Conservation (phyloP, 2,113 vertebrate species). For the Cyanoliseus patagonus region DNA sequence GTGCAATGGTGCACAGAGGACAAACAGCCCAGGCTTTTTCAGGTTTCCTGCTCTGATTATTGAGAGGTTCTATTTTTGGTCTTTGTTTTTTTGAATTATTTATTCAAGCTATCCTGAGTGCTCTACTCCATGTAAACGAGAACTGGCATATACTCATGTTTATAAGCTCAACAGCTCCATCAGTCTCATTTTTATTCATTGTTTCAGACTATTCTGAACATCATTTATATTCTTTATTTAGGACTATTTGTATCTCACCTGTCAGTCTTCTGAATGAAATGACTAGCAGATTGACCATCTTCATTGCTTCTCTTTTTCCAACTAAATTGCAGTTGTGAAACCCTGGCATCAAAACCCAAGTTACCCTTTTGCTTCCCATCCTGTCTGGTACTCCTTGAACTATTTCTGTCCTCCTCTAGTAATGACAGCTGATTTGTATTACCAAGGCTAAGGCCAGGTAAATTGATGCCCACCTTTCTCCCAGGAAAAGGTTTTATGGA, state of each 20-base stretch:
- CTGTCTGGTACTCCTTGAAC: neutral
- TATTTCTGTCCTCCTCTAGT: neutral
- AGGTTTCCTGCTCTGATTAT: neutral
- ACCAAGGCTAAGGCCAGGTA: neutral
- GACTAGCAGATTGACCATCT: neutral
- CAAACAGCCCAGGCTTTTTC: neutral
- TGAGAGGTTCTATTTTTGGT: neutral
- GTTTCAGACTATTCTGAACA: neutral
- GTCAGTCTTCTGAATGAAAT: neutral
- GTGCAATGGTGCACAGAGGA: neutral
- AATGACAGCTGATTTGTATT: neutral
- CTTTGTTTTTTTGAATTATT: neutral
- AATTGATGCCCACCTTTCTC: neutral
- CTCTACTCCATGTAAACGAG: neutral
- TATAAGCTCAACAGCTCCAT: neutral
- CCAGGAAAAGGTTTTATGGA: neutral
- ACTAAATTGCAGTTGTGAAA: neutral
- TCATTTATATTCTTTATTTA: neutral
- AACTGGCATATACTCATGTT: neutral
- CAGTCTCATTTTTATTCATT: neutral
- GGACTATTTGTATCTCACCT: neutral
- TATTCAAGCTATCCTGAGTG: neutral
- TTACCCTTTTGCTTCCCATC: neutral
- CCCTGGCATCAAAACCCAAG: neutral
- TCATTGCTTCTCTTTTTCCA: neutral